These are phyloP conservation scores for Scophthalmus maximus DNA, from an alignment of 2,113 vertebrate species.

Conservation along the genomic window DNA sequence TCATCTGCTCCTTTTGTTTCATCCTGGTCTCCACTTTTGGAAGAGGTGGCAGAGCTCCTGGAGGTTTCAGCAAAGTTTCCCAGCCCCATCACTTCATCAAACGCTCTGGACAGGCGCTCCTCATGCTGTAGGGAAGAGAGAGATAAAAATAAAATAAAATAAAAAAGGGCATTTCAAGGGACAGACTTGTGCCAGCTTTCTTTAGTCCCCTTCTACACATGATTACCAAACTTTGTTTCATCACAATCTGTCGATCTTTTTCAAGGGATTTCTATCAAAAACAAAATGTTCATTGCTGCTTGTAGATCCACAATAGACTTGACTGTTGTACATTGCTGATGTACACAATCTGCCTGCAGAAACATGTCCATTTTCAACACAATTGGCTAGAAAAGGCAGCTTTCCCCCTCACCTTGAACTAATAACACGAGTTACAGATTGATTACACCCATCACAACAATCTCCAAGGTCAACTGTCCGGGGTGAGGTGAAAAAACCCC, in stretches of 20 bases:
- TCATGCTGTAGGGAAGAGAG: conserved; percentile 63
- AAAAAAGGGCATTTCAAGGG: background rate
- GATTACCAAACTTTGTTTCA: background rate
- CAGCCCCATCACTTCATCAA: conserved; percentile 78
- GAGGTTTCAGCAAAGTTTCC: conserved; percentile 73
- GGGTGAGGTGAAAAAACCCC: background rate
- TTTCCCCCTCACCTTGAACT: background rate
- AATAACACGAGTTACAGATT: background rate
- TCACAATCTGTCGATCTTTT: no score
- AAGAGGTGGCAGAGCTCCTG: conserved; percentile 65
- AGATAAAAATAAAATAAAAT: no score
- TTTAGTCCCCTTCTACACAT: background rate
- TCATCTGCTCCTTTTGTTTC: conserved; percentile 55
- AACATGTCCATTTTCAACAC: background rate
- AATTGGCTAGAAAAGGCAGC: background rate
- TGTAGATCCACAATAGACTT: background rate
- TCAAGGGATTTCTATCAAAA: no score
- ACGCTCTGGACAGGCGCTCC: conserved; percentile 69
- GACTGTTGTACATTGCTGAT: background rate
- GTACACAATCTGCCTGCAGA: background rate
- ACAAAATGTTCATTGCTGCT: no score
- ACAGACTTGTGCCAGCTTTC: background rate
- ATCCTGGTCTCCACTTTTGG: conserved; percentile 60
- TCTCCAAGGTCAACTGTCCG: background rate
- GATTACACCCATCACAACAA: background rate